Percentiles rank a stretch among this genome's conserved stretches.
Evolutionary conservation across 2,113 vertebrate species (phyloP).

Genomic region (Pimephales promelas): DNA sequence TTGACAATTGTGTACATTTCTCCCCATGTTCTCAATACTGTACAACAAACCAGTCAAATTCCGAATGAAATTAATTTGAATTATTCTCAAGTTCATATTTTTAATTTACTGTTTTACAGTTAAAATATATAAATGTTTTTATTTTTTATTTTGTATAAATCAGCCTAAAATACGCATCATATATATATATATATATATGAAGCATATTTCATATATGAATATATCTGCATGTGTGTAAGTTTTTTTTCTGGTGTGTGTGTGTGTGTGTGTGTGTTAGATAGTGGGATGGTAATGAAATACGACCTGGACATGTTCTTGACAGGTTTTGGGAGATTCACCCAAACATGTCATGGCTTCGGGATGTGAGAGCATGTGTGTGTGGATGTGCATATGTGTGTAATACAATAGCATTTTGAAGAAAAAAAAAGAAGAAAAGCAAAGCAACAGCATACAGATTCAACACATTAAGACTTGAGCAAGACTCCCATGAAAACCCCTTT

Average conservation of each 20-base stretch:
- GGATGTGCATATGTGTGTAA: conserved; percentile 54
- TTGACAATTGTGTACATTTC: background rate
- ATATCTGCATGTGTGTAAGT: background rate
- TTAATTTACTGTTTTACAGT: background rate
- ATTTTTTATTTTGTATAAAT: background rate
- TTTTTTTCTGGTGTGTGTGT: too few species aligned
- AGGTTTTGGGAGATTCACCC: background rate
- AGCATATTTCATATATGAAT: background rate
- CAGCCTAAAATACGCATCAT: background rate
- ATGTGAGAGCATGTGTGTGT: conserved; percentile 37
- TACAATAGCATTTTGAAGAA: conserved; percentile 62
- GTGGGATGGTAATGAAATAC: background rate
- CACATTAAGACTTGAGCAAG: conserved; percentile 27
- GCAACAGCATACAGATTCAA: conserved; percentile 37
- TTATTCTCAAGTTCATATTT: background rate
- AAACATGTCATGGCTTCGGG: conserved; percentile 29
- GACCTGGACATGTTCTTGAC: conserved; percentile 20
- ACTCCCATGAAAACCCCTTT: conserved; percentile 27
- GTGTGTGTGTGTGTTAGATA: fast-evolving
- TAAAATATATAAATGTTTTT: background rate
- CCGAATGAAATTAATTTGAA: background rate
- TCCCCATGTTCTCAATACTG: background rate
- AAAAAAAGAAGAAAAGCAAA: conserved; percentile 44
- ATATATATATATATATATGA: background rate
- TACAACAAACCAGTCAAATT: background rate